Evolutionary conservation across 2,797 vertebrate genomes (phyloP), one percentile per base, ranked within the genome.

Genomic region (Thaleichthys pacificus): DNA sequence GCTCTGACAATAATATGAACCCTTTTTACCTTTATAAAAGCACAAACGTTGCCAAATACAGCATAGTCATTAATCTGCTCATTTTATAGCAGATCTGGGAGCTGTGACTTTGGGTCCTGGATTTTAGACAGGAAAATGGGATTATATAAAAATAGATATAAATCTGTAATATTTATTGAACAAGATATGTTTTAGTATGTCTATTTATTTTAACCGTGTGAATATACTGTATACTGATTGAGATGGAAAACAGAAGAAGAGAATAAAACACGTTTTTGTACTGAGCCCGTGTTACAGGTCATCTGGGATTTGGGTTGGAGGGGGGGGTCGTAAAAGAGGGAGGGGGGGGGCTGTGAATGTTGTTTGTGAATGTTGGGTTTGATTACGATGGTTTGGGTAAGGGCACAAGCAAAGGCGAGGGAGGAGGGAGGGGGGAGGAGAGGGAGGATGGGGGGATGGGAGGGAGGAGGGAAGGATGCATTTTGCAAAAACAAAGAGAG

Each of bases 141-240:
- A 38, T 38, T 38, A 42, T 42, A 42, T 42, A 9, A 42, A 42
- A 42, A 42, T 42, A 42, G 5, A 54, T 54, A 54, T 54, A 15
- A 87, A 84, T 86, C 75, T 90, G 82, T 86, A 76, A 83, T 93
- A 94, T 94, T 94, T 94, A 94, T 94, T 94, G 86, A 93, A 88
- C 80, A 79, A 85, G 80, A 91, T 89, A 21, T 26, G 87, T 89
- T 92, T 93, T 93, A 93, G 93, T 92, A 91, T 92, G 49, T 91
- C 76, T 56, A 72, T 67, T 82, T 89, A 77, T 79, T 63, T 62
- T 85, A 86, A 82, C 80, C 78, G 84, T 87, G 86, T 92, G 88
- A 89, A 90, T 87, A 88, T 69, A 42, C 38, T 42, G 38, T 42
- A 11, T 86, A 87, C 82, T 89, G 85, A 88, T 80, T 81, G 72